Conservation (phyloP, 2,113 vertebrate genomes). For the Accipiter cooperii region DNA sequence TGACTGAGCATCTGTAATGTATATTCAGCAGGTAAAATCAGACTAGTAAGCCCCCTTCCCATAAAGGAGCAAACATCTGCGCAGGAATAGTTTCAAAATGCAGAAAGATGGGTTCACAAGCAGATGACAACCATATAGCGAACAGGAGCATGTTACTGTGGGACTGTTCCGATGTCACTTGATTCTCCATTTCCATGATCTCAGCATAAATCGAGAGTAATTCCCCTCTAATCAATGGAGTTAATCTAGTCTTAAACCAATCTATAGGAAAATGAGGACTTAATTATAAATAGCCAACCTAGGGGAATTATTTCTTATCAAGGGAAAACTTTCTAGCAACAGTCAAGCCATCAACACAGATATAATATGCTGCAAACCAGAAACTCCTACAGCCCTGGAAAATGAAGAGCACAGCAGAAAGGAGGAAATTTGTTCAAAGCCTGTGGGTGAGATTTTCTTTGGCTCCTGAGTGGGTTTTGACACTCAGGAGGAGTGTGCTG, state of each 20-base stretch:
- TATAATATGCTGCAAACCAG: neutral
- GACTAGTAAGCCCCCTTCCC: neutral
- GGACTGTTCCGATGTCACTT: neutral
- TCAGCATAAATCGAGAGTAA: neutral
- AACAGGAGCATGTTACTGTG: neutral
- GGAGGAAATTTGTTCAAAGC: neutral
- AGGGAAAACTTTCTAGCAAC: neutral
- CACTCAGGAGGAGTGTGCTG: neutral
- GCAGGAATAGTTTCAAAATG: neutral
- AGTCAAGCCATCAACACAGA: neutral
- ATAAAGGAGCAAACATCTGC: neutral
- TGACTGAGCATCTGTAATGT: neutral
- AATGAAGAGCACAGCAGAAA: neutral
- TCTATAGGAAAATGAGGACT: neutral
- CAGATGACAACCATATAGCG: fast-evolving
- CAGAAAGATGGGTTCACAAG: neutral
- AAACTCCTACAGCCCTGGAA: neutral
- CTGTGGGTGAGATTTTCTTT: constrained; percentile 2
- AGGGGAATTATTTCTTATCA: neutral
- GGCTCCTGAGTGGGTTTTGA: constrained; percentile 13
- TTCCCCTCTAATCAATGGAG: neutral
- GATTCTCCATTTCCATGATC: neutral
- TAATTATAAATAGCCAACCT: neutral
- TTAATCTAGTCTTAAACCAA: neutral
- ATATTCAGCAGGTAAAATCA: neutral